Percentiles rank a stretch among this genome's conserved stretches.
Conservation (phyloP, 2,888 invertebrate genomes). For the Calephelis perditalis region DNA sequence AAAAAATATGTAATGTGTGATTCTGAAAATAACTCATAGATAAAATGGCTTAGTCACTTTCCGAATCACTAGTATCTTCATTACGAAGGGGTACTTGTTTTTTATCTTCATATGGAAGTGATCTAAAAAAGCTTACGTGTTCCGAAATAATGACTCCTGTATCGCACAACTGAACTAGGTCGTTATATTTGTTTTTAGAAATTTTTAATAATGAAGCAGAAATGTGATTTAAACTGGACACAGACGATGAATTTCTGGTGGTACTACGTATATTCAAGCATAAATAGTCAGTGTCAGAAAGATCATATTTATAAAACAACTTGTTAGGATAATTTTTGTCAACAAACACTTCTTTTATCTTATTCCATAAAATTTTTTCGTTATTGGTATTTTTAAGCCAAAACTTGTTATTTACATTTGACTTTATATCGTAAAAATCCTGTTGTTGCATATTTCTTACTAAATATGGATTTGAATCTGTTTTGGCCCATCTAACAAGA, state of each 20-base stretch:
- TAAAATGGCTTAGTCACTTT: too few relatives aligned
- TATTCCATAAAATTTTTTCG: background rate
- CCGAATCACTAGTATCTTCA: too few relatives aligned
- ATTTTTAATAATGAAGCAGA: too few relatives aligned
- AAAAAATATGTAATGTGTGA: too few relatives aligned
- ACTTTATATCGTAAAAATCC: slow-evolving; percentile 2
- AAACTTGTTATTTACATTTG: background rate
- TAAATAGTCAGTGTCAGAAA: background rate
- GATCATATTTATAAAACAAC: background rate
- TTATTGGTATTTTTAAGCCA: slow-evolving; percentile 2
- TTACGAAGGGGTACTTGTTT: too few relatives aligned
- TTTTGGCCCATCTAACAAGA: background rate
- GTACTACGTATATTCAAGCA: background rate
- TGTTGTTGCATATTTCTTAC: background rate
- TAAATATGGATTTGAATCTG: background rate
- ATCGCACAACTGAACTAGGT: too few relatives aligned
- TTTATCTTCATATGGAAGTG: too few relatives aligned
- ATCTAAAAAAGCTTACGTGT: too few relatives aligned
- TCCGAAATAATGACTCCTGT: too few relatives aligned
- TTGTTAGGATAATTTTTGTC: slow-evolving; percentile 9
- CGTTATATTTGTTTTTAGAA: too few relatives aligned
- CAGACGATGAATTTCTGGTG: background rate
- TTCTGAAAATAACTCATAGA: too few relatives aligned
- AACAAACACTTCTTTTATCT: background rate
- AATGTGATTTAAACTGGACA: too few relatives aligned